Conservation (phyloP, 2,888 invertebrate species). For the Autographa pulchrina region DNA sequence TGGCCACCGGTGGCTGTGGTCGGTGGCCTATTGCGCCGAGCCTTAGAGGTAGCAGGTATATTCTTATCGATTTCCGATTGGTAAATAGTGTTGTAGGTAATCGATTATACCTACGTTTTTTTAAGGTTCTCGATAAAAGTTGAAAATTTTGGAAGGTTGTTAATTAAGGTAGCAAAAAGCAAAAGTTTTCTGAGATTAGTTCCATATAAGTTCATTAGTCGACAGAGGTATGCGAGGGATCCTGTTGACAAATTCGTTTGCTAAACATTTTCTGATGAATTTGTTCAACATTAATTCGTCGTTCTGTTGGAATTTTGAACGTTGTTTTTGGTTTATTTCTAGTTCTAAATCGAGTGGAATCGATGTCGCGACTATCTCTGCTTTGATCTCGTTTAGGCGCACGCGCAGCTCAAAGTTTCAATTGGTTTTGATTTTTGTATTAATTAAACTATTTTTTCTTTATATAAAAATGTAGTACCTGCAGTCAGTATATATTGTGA, state of each 20-base stretch:
- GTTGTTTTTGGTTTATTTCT: slow-evolving; percentile 71
- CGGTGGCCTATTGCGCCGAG: too few species aligned
- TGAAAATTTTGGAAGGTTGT: neutral
- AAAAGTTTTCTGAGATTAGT: neutral
- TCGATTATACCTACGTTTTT: slow-evolving; percentile 7
- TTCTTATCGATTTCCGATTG: slow-evolving; percentile 61
- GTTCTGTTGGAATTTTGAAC: slow-evolving; percentile 72
- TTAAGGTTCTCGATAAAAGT: slow-evolving; percentile 8
- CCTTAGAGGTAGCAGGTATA: slow-evolving; percentile 71
- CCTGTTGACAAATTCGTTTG: slow-evolving; percentile 78
- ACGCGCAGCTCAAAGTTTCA: slow-evolving; percentile 68
- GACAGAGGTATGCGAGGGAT: slow-evolving; percentile 42
- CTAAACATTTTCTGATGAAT: slow-evolving; percentile 75
- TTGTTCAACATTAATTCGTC: slow-evolving; percentile 73
- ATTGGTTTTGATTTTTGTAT: neutral
- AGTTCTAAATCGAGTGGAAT: slow-evolving; percentile 75
- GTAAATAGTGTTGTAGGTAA: neutral
- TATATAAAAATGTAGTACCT: too few species aligned
- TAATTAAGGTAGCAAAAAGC: neutral
- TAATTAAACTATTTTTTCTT: neutral
- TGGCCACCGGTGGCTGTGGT: too few species aligned
- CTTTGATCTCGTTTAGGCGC: slow-evolving; percentile 72
- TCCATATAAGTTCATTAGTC: slow-evolving; percentile 7
- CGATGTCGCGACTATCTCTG: slow-evolving; percentile 77
- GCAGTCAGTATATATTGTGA: too few species aligned